Base-by-base conservation (phyloP, 2,888 invertebrate genomes). In the Ormia ochracea region DNA sequence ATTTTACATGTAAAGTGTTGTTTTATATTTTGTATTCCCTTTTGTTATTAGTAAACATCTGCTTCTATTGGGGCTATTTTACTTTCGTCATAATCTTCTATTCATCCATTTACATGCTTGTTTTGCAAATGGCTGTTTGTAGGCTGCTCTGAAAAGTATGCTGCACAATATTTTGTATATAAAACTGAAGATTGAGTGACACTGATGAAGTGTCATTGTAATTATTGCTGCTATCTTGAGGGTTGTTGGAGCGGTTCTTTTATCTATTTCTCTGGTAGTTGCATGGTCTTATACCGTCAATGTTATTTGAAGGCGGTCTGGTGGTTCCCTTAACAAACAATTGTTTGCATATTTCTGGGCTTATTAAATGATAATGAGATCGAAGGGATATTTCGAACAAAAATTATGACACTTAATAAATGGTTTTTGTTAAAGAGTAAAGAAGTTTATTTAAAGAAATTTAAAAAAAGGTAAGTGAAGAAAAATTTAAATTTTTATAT, bases 131-230 rank as follows among this genome's bases (percentile, higher is more conserved):
- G 19, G 38, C 50, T 65, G 10, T 73, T 65, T 4, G 43, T 66
- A 33, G 38, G 17, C 17, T 69, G 31, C 58, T 28, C 58, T 58
- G 21, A 43, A 65, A 59, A 68, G 73, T 66, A 66, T 52, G 59
- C 58, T 63, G 17, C 31, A 72, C 36, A 28, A 61, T 45, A 9
- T 56, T 45, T 43, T 36, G 17, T 54, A 2, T 26, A 43, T 26
- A 26, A 61, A 21, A 70, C 70, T 73, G 48, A 76, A 76, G 61
- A 75, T 72, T 78, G 81, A 81, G 79, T 82, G 82, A 82, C 82
- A 82, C 74, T 82, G 82, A 82, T 82, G 79, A 80, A 82, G 82
- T 80, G 82, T 74, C 69, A 74, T 82, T 79, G 81, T 79, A 73
- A 69, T 80, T 68, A 61, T 81, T 76, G 56, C 26, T 66, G 54